Base-by-base conservation (phyloP, 2,888 invertebrate species). In the Choreutis nemorana region DNA sequence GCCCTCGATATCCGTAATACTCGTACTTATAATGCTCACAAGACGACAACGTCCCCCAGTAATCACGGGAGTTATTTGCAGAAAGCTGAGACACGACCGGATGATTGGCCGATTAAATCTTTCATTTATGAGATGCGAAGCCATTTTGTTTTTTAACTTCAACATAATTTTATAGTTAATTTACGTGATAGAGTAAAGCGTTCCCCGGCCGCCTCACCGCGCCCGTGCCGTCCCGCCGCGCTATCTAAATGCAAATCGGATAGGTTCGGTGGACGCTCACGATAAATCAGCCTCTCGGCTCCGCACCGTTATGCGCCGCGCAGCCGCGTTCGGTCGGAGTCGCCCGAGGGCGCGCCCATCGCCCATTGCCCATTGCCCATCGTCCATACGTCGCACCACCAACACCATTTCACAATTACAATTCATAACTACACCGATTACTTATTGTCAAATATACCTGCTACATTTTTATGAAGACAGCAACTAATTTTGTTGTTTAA, bases 241-340 rank as follows among this genome's bases (percentile, higher is more conserved):
- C 72, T 72, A 75, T 77, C 77, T 77, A 78, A 75, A 78, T 78
- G 77, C 77, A 75, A 78, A 78, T 78, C 72, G 68, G 67, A 70
- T 73, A 71, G 73, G 70, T 71, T 66, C 66, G 56, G 62, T 67
- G 66, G 71, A 70, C 66, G 71, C 66, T 59, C 58, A 55, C 65
- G 60, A 75, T 75, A 77, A 75, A 77, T 78, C 71, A 75, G 64
- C 63, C 59, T 56, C 45, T 39, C 40, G 42, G 41, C 55, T 41
- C 43, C 37, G 48, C 50, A 60, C 70, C 72, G 70, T 68, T 71
- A 71, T 49, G 47, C 55, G 46, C 39, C 35, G 38, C 40, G n/a
- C n/a, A n/a, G n/a, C n/a, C n/a, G 39, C 34, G 33, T 33, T 35
- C 35, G 36, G 39, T 44, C 45, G 36, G 43, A 46, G 47, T 43